Conservation (phyloP, 1,140 invertebrate genomes). For the Zaprionus davidi region DNA sequence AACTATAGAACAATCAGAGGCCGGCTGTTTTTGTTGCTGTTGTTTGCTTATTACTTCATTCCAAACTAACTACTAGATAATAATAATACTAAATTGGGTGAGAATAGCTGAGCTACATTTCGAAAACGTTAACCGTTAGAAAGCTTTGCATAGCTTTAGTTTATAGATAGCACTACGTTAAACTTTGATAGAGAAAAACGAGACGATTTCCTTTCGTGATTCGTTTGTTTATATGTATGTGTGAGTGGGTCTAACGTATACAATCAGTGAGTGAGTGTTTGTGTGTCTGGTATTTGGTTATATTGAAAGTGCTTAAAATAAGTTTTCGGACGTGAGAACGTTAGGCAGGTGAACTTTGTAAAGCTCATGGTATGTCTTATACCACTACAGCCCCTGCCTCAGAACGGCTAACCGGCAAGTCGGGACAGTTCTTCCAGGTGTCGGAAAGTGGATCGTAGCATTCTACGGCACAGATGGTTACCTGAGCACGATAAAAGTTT, state of each 20-base stretch:
- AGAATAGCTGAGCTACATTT: conserved; percentile 71
- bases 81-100: conserved; percentile 61
- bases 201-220: conserved; percentile 30
- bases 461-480: conserved; percentile 92
- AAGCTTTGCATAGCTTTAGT: conserved; percentile 55
- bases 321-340: conserved; percentile 39
- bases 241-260: conserved; percentile 59
- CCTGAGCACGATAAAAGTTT: conserved; percentile 92
- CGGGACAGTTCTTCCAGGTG: conserved; percentile 90
- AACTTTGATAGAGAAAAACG: conserved; percentile 54
- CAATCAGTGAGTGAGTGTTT: conserved; percentile 37
- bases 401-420: conserved; percentile 92
- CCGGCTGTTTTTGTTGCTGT: conserved; percentile 47
- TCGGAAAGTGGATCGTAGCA: conserved; percentile 92
- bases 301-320: conserved; percentile 48
- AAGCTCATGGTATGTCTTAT: conserved; percentile 65
- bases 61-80: conserved; percentile 65
- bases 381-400: conserved; percentile 91
- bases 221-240: conserved; percentile 30
- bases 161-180: conserved; percentile 59
- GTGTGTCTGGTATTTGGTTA: conserved; percentile 19
- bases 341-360: conserved; percentile 9
- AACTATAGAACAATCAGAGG: conserved; percentile 61
- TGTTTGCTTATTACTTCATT: conserved; percentile 14
- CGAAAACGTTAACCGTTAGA: conserved; percentile 58